Evolutionary conservation across 2,888 invertebrate species (phyloP).

Genomic region (Netelia virgata): DNA sequence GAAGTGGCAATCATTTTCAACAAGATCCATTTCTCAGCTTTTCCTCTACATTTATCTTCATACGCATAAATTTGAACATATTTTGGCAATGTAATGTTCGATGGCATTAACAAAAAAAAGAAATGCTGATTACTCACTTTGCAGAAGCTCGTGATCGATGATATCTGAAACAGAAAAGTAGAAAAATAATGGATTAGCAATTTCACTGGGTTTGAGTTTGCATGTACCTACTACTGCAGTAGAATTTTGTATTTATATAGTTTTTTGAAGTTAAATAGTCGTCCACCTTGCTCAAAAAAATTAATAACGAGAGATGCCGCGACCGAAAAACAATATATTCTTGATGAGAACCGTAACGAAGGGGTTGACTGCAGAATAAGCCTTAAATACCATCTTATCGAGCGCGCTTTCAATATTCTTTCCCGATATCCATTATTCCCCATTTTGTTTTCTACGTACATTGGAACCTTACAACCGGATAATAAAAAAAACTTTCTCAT

Average conservation of each 20-base stretch:
- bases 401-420: not conserved
- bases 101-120: not conserved
- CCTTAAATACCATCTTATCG: slow-evolving; percentile 3
- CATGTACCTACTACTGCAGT: not conserved
- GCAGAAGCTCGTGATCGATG: slow-evolving; percentile 94
- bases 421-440: not conserved
- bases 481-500: not conserved
- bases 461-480: not conserved
- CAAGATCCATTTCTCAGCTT: slow-evolving; percentile 65
- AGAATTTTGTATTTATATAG: too few species aligned
- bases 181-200: not conserved
- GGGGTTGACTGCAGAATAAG: too few species aligned
- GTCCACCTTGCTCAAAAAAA: too few species aligned
- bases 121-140: slow-evolving; percentile 88
- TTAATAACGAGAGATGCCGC: too few species aligned
- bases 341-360: too few species aligned
- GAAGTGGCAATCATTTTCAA: slow-evolving; percentile 71
- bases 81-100: slow-evolving; percentile 23
- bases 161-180: slow-evolving; percentile 89
- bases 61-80: not conserved
- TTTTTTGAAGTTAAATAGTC: too few species aligned
- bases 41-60: not conserved
- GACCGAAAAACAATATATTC: too few species aligned
- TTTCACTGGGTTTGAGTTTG: not conserved
- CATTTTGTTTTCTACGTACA: not conserved